A percentile compares a stretch with the other conserved stretches of the same genome.
These are phyloP conservation scores for Melanotaenia trifasciata DNA, from an alignment of 2,797 vertebrate genomes.

Conservation along the genomic window DNA sequence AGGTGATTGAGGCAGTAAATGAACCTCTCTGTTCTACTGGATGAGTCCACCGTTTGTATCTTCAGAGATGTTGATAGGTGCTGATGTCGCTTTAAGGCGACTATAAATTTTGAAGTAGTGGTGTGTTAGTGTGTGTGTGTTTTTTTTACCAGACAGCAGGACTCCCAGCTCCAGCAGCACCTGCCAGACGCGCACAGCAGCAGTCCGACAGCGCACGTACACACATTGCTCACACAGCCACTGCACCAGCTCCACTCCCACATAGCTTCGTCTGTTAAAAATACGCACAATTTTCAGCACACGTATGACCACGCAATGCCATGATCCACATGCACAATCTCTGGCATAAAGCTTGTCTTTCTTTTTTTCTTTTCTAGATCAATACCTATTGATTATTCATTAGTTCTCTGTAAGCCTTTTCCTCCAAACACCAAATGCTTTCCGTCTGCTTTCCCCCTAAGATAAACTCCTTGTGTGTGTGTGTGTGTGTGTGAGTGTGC, in stretches of 20 bases:
- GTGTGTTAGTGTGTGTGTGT: slow-evolving; percentile 8
- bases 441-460: slow-evolving; percentile 32
- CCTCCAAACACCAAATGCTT: slow-evolving; percentile 58
- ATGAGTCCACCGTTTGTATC: slow-evolving; percentile 8
- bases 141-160: slow-evolving; percentile 90
- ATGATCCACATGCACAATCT: slow-evolving; percentile 22
- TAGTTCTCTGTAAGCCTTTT: slow-evolving; percentile 64
- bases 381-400: slow-evolving; percentile 76
- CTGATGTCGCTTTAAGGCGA: slow-evolving; percentile 28
- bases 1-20: slow-evolving; percentile 24
- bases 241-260: slow-evolving; percentile 95
- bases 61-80: slow-evolving; percentile 25
- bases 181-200: slow-evolving; percentile 93
- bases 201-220: slow-evolving; percentile 91
- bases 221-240: slow-evolving; percentile 95
- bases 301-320: slow-evolving; percentile 23
- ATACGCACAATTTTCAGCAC: slow-evolving; percentile 35
- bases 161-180: slow-evolving; percentile 96
- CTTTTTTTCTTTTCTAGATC: slow-evolving; percentile 64
- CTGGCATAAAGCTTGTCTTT: slow-evolving; percentile 42
- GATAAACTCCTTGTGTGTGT: slow-evolving; percentile 32
- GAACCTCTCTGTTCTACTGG: slow-evolving; percentile 10
- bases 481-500: slow-evolving; percentile 16
- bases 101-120: slow-evolving; percentile 31
- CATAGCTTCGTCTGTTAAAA: slow-evolving; percentile 89